A percentile compares a stretch with the other conserved stretches of the same genome.
phyloP scores from a whole-genome alignment of 2,888 invertebrate species.

The Epistrophella euchroma region DNA sequence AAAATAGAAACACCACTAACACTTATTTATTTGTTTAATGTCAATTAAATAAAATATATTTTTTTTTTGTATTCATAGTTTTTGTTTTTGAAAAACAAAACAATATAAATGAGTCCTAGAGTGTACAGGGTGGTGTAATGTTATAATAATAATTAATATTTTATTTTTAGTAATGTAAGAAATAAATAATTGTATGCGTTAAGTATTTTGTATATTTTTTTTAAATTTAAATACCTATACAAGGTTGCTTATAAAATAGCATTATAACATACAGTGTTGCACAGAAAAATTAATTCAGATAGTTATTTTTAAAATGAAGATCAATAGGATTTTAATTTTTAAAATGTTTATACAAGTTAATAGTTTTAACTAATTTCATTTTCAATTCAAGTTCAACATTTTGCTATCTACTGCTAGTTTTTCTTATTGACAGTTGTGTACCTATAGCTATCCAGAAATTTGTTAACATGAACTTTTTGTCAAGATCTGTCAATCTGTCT shows the following conservation, averaged over 20 bases:
- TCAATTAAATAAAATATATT: constrained; percentile 42
- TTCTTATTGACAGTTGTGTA: not conserved
- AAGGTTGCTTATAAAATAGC: not conserved
- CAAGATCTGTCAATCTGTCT: not conserved
- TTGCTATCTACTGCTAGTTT: not conserved
- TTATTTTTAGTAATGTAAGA: constrained; percentile 27
- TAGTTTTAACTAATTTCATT: not conserved
- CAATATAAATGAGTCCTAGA: constrained; percentile 73
- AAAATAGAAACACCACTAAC: constrained; percentile 53
- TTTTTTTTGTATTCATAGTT: constrained; percentile 32
- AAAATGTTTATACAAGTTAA: not conserved
- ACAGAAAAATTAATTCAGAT: not conserved
- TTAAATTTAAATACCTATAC: not conserved
- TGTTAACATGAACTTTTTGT: not conserved
- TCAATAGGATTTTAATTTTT: too few species aligned
- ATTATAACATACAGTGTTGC: not conserved
- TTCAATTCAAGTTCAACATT: not conserved
- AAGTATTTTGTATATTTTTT: constrained; percentile 50
- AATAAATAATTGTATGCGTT: constrained; percentile 13
- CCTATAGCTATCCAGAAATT: too few species aligned
- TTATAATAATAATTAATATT: constrained; percentile 39
- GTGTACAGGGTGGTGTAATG: constrained; percentile 76
- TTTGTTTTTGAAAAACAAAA: constrained; percentile 42
- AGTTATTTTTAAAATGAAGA: not conserved
- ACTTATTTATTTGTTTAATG: constrained; percentile 43